Evolutionary conservation across 1,140 invertebrate genomes (phyloP).

Genomic region (Drosophila trapezifrons): DNA sequence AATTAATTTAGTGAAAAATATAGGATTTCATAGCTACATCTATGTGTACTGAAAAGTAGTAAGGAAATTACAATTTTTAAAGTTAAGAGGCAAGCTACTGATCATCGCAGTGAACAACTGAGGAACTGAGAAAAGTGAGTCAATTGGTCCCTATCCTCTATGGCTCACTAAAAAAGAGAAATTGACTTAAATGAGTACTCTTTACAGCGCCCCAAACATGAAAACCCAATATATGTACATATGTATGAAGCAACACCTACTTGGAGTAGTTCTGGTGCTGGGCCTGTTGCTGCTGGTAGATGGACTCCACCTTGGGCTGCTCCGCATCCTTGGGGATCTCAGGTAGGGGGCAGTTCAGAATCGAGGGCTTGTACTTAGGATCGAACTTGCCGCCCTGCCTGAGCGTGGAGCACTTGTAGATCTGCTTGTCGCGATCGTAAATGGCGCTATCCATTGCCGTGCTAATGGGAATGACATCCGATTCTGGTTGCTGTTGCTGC

Average conservation of each 20-base stretch:
- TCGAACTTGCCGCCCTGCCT: constrained; percentile 83
- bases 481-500: constrained; percentile 55
- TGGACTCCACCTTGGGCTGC: constrained; percentile 75
- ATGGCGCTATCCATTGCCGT: constrained; percentile 76
- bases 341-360: constrained; percentile 82
- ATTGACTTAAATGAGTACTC: not conserved
- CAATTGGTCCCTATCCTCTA: no score
- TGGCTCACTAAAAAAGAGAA: not conserved
- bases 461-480: constrained; percentile 65
- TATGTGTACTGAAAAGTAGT: no score
- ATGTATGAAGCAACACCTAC: constrained; percentile 54
- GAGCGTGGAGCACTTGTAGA: constrained; percentile 83
- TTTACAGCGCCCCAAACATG: not conserved
- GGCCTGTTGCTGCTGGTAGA: constrained; percentile 74
- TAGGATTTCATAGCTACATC: no score
- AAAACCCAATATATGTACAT: not conserved
- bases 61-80: no score
- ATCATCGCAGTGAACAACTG: no score
- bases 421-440: constrained; percentile 83
- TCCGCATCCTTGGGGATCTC: constrained; percentile 84
- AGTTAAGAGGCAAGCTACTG: no score
- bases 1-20: no score
- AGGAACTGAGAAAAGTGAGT: no score
- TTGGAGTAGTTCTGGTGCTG: constrained; percentile 81
- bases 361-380: constrained; percentile 83